phyloP scores from a whole-genome alignment of 2,113 vertebrate genomes.

The Lasiurus borealis region DNA sequence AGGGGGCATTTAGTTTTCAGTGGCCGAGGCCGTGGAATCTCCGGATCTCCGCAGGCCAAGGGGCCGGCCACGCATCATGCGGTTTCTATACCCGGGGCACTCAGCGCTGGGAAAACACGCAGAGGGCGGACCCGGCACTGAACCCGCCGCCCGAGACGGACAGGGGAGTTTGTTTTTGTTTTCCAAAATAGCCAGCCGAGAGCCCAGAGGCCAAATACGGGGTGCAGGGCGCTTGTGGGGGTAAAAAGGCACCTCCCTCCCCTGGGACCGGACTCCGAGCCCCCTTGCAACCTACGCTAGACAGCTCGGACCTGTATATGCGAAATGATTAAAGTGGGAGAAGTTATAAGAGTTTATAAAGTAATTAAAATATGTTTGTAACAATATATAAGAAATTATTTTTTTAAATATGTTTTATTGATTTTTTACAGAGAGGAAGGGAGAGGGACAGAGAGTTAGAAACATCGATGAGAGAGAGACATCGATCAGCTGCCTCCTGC shows the following conservation, averaged over 20 bases:
- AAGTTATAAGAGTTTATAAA: too few relatives aligned
- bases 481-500: too few relatives aligned
- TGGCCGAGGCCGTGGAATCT: too few relatives aligned
- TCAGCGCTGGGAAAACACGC: slow-evolving; percentile 61
- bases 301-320: background rate
- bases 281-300: background rate
- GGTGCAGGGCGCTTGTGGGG: background rate
- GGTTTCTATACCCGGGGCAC: slow-evolving; percentile 59
- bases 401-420: too few relatives aligned
- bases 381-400: too few relatives aligned
- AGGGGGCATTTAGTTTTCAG: too few relatives aligned
- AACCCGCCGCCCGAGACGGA: slow-evolving; percentile 44
- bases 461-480: too few relatives aligned
- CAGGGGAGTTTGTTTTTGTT: background rate
- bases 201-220: background rate
- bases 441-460: too few relatives aligned
- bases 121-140: slow-evolving; percentile 69
- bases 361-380: too few relatives aligned
- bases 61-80: background rate
- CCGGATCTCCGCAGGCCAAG: background rate
- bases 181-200: slow-evolving; percentile 41
- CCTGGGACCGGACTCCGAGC: background rate
- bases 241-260: background rate
- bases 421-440: too few relatives aligned
- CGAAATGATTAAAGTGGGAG: too few relatives aligned